These are phyloP conservation scores for Eledona agricola DNA, from an alignment of 2,888 invertebrate genomes.

Conservation along the genomic window DNA sequence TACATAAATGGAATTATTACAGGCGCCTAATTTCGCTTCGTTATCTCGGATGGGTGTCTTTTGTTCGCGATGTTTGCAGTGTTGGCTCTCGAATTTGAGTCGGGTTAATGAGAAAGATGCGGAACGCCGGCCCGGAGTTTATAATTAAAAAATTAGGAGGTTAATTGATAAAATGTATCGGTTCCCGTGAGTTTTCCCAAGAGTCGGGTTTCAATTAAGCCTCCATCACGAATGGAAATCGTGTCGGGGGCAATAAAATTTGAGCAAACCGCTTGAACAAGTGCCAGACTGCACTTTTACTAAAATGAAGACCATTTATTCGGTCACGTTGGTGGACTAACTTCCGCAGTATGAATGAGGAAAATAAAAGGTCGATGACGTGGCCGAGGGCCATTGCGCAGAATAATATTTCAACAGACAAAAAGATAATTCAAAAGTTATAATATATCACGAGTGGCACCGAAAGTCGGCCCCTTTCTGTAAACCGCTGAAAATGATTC, in stretches of 20 bases:
- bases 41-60: constrained; percentile 8
- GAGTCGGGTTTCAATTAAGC: neutral
- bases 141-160: constrained; percentile 8
- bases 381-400: neutral
- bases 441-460: no score
- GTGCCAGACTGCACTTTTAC: no score
- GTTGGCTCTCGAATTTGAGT: no score
- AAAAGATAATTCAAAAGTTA: constrained; percentile 4
- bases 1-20: constrained; percentile 22
- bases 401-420: constrained; percentile 1
- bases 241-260: constrained; percentile 9
- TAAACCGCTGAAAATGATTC: no score
- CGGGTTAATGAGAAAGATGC: no score
- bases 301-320: no score
- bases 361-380: constrained; percentile 8
- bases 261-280: neutral
- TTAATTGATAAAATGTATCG: constrained; percentile 1
- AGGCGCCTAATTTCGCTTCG: constrained; percentile 8
- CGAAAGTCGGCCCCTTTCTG: no score
- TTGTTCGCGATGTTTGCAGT: constrained; percentile 5
- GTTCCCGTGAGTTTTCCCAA: neutral
- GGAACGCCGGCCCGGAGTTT: no score
- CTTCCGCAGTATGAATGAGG: neutral
- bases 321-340: no score
- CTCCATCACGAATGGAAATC: constrained; percentile 2